Conservation (phyloP, 2,888 invertebrate genomes). For the Lithophane leautieri region DNA sequence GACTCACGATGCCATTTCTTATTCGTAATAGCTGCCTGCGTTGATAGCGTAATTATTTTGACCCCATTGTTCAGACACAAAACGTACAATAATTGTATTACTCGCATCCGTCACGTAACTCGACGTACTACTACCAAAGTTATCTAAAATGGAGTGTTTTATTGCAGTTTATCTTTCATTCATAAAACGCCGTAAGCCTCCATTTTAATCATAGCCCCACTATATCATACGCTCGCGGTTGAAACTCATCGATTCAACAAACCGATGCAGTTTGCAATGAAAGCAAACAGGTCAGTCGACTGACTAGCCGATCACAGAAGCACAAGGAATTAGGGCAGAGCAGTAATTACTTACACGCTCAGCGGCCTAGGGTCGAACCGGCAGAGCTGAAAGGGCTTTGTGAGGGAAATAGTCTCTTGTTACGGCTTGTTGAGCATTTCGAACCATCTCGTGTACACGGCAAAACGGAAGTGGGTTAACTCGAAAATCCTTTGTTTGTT, state of each 20-base stretch:
- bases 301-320: conserved; percentile 70
- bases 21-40: conserved; percentile 66
- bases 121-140: conserved; percentile 29
- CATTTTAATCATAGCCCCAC: conserved; percentile 25
- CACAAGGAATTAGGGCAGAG: conserved; percentile 83
- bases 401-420: conserved; percentile 77
- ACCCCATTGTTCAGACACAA: conserved; percentile 69
- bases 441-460: conserved; percentile 59
- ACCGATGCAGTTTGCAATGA: conserved; percentile 66
- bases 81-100: conserved; percentile 70
- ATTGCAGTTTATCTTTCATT: conserved; percentile 34
- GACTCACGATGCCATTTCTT: conserved; percentile 67
- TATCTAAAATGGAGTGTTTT: conserved; percentile 24
- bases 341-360: conserved; percentile 84
- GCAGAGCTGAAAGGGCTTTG: conserved; percentile 82
- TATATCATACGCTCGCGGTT: conserved; percentile 48
- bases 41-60: conserved; percentile 74
- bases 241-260: conserved; percentile 64
- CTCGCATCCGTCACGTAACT: conserved; percentile 55
- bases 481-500: conserved; percentile 61
- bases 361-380: conserved; percentile 74
- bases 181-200: not conserved
- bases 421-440: conserved; percentile 81
- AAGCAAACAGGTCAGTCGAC: conserved; percentile 76
- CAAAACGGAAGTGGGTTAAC: conserved; percentile 64